These are phyloP conservation scores for Astatotilapia flaviijosephi DNA, from an alignment of 2,113 vertebrate species.

Conservation along the genomic window DNA sequence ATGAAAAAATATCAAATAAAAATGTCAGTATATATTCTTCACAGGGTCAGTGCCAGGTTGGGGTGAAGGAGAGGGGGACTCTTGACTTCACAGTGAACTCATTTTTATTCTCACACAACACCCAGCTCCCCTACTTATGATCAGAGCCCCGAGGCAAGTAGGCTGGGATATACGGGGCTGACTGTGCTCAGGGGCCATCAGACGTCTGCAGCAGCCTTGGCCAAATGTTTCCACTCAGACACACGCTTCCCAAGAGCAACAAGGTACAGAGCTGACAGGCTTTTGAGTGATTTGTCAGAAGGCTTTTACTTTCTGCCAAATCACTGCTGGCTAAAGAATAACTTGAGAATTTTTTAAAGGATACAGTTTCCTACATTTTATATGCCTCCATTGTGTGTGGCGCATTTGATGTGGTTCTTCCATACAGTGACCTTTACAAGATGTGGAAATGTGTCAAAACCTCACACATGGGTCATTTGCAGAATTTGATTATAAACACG, in stretches of 20 bases:
- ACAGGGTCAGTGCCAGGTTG: neutral
- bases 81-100: conserved; percentile 60
- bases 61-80: neutral
- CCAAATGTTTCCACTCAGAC: conserved; percentile 53
- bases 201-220: conserved; percentile 21
- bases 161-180: conserved; percentile 25
- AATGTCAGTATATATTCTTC: neutral
- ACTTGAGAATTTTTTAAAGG: neutral
- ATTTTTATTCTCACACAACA: conserved; percentile 52
- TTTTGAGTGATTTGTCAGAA: conserved; percentile 22
- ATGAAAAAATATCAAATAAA: neutral
- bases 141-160: conserved; percentile 50
- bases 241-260: conserved; percentile 12
- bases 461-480: neutral
- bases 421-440: neutral
- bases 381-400: neutral
- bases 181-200: conserved; percentile 40
- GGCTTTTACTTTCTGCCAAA: conserved; percentile 3
- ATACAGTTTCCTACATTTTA: neutral
- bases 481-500: conserved; percentile 54
- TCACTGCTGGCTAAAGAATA: neutral
- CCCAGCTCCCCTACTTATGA: conserved; percentile 49
- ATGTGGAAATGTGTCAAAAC: conserved; percentile 31
- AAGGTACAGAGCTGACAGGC: conserved; percentile 1
- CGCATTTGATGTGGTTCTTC: neutral